phyloP scores from a whole-genome alignment of 2,113 vertebrate species.

The Nothobranchius furzeri region DNA sequence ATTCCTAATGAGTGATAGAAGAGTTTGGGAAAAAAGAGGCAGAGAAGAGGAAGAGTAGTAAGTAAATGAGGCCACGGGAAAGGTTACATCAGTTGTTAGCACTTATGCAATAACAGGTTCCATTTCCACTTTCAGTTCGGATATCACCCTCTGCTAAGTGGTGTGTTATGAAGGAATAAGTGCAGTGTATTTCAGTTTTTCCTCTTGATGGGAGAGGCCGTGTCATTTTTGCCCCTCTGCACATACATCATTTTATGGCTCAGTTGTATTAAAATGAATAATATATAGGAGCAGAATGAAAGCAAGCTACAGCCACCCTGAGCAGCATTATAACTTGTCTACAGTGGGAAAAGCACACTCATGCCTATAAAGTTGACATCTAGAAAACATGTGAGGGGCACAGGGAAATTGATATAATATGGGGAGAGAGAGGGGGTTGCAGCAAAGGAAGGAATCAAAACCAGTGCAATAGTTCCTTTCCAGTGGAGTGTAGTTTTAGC shows the following conservation, averaged over 20 bases:
- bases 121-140: slow-evolving; percentile 19
- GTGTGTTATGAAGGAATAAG: slow-evolving; percentile 47
- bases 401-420: slow-evolving; percentile 13
- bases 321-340: slow-evolving; percentile 39
- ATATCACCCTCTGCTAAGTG: slow-evolving; percentile 44
- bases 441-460: neutral
- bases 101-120: slow-evolving; percentile 22
- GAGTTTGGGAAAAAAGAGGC: slow-evolving; percentile 20
- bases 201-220: slow-evolving; percentile 48
- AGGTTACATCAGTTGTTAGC: slow-evolving; percentile 42
- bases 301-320: slow-evolving; percentile 36
- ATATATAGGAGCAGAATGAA: slow-evolving; percentile 57
- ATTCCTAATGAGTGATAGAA: slow-evolving; percentile 80
- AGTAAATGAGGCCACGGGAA: slow-evolving; percentile 37
- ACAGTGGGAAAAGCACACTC: slow-evolving; percentile 22
- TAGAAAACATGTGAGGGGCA: slow-evolving; percentile 23
- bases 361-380: slow-evolving; percentile 36
- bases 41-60: slow-evolving; percentile 11
- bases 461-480: neutral
- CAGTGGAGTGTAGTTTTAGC: neutral
- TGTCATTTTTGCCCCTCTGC: slow-evolving; percentile 50
- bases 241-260: slow-evolving; percentile 52
- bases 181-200: slow-evolving; percentile 43
- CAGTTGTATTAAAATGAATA: slow-evolving; percentile 68
- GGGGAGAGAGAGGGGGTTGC: neutral